A percentile compares a stretch with the other conserved stretches of the same genome.
Conservation (phyloP, 2,113 vertebrate species). For the Scolopax mira region DNA sequence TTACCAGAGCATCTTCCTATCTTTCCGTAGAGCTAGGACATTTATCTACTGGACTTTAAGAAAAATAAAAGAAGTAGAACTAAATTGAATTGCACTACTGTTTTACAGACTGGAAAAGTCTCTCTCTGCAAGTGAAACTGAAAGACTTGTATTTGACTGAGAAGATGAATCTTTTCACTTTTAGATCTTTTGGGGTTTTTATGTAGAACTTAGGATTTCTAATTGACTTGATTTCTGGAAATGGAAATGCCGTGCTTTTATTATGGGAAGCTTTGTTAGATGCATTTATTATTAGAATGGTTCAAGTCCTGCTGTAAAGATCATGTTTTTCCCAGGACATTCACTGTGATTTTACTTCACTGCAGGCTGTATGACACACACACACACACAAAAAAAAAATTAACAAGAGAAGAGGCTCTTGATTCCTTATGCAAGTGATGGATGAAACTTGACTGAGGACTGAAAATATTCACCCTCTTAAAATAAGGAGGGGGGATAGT, state of each 20-base stretch:
- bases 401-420: slow-evolving; percentile 71
- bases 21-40: slow-evolving; percentile 80
- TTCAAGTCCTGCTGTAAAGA: slow-evolving; percentile 80
- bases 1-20: slow-evolving; percentile 84
- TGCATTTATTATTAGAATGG: slow-evolving; percentile 77
- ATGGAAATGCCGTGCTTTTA: slow-evolving; percentile 76
- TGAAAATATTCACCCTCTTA: slow-evolving; percentile 70
- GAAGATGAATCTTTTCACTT: slow-evolving; percentile 79
- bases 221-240: slow-evolving; percentile 78
- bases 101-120: slow-evolving; percentile 86
- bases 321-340: slow-evolving; percentile 85
- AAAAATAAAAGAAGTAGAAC: slow-evolving; percentile 79
- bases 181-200: slow-evolving; percentile 86
- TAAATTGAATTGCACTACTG: slow-evolving; percentile 93
- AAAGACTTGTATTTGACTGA: slow-evolving; percentile 74
- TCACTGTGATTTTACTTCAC: slow-evolving; percentile 91
- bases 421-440: slow-evolving; percentile 70
- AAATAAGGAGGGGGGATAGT: slow-evolving; percentile 29
- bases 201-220: slow-evolving; percentile 84
- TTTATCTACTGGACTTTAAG: slow-evolving; percentile 78
- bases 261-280: slow-evolving; percentile 78
- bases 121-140: slow-evolving; percentile 79
- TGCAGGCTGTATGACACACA: slow-evolving; percentile 69
- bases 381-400: background rate
- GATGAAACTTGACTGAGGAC: slow-evolving; percentile 70